Evolutionary conservation across 2,113 vertebrate genomes (phyloP), one percentile per base, ranked within the genome.

Genomic region (Silurus asotus): DNA sequence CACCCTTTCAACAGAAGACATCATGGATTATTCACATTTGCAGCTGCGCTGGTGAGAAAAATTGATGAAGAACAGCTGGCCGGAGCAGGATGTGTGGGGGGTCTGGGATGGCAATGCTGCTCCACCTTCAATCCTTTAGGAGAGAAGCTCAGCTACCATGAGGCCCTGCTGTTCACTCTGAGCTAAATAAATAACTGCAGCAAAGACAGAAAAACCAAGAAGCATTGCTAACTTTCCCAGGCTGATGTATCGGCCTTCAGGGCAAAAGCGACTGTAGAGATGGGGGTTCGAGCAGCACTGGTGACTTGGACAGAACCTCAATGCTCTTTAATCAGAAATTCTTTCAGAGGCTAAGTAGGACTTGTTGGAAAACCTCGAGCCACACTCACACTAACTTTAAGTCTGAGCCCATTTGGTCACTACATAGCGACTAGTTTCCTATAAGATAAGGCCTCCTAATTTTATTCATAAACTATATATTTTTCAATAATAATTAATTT

Each of bases 11-110:
- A 92, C 90, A 86, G 88, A 82, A 92, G 88, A 91, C 85, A 92
- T 92, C 93, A 94, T 95, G 88, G 92, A 93, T 95, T 95, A 95
- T 95, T 94, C 93, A 95, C 91, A 92, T 88, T 90, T 86, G 86
- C 94, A 95, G 93, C 94, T 95, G 95, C 56, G 76, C 92, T 85
- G 65, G 84, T 87, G 92, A 94, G 92, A 94, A 91, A 90, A 90
- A 93, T 94, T 93, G 91, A 94, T 93, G 92, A 94, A 87, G 92
- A 95, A 95, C 95, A 95, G 94, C 93, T 95, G 94, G 91, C 91
- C 91, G 88, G 65, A 89, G 87, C 70, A 83, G 88, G 45, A 88
- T 86, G 69, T 84, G 48, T 82, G 86, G 84, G 84, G 75, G 83
- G 58, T 83, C 51, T 15, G 84, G 55, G 86, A 64, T 84, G 58